Conservation (phyloP, 2,888 invertebrate genomes). For the Xylocampa areola region DNA sequence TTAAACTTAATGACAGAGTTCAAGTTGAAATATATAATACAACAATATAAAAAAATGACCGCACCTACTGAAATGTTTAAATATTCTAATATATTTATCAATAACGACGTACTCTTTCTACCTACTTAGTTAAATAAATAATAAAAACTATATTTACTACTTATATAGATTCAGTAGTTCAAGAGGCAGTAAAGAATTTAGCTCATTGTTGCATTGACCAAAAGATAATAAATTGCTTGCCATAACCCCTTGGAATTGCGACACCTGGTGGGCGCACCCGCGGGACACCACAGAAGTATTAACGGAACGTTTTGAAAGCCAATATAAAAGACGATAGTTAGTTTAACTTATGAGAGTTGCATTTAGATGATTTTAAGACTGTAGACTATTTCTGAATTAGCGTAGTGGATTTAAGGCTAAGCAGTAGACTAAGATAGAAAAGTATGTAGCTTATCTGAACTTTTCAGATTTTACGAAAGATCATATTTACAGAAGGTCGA, state of each 20-base stretch:
- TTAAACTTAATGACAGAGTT: no score
- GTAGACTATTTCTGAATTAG: background rate
- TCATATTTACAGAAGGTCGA: slow-evolving; percentile 6
- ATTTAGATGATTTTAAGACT: slow-evolving; percentile 3
- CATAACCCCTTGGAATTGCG: background rate
- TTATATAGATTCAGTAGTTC: no score
- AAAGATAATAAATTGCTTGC: background rate
- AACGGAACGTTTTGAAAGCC: background rate
- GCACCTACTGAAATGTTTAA: no score
- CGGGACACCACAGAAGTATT: background rate
- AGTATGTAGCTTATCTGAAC: background rate
- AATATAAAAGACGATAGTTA: slow-evolving; percentile 6
- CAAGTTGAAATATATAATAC: no score
- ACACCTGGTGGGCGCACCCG: background rate
- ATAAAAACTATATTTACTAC: no score
- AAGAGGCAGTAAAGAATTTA: no score
- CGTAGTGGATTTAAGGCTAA: slow-evolving; percentile 3
- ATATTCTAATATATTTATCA: no score
- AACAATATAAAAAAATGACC: no score
- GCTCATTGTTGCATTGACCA: background rate
- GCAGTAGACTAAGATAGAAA: slow-evolving; percentile 1
- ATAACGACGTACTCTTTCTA: no score
- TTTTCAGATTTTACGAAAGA: background rate
- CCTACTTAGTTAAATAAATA: no score
- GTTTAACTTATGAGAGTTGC: background rate